Evolutionary conservation across 2,888 invertebrate genomes (phyloP), one percentile per base, ranked within the genome.

Genomic region (Scaptomyza tumidula): DNA sequence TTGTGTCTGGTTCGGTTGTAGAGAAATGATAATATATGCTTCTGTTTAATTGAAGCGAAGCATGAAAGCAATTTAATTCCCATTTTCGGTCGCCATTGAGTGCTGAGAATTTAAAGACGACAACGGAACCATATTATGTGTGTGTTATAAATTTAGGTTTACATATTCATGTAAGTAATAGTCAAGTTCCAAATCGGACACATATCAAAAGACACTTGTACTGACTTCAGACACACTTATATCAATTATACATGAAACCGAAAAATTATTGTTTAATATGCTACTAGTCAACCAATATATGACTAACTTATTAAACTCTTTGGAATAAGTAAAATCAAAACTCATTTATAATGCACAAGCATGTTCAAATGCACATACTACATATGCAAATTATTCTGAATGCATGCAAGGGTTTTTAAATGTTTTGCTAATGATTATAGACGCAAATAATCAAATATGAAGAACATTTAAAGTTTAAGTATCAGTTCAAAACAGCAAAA

Each of bases 31-130:
- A 59, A 58, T 33, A 53, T 52, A 45, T 24, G 35, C 14, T 14
- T 60, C 24, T 33, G 53, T 59, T 49, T 78, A 66, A 76, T 76
- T 76, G 50, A 78, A 41, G 43, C 39, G 16, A 29, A 61, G 4
- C 54, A 66, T 49, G 45, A 50, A 43, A 62, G n/a, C 39, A 69
- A 65, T 53, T 68, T 39, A 31, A 46, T 39, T 39, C 33, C 41
- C 43, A n/a, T 41, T 55, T 58, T 44, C 33, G 63, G 31, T 71
- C 41, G 53, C 13, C 71, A 56, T 61, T 69, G 19, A 52, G 46
- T 35, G 41, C 50, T 49, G 16, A 43, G 16, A 41, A 50, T 56
- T 48, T 10, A 33, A 43, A 46, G 35, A 27, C 16, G n/a, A 33
- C 60, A 46, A 56, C 16, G 37, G 55, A 56, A 24, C 5, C 6